Conservation (phyloP, 1,140 invertebrate genomes). For the Galleria mellonella region DNA sequence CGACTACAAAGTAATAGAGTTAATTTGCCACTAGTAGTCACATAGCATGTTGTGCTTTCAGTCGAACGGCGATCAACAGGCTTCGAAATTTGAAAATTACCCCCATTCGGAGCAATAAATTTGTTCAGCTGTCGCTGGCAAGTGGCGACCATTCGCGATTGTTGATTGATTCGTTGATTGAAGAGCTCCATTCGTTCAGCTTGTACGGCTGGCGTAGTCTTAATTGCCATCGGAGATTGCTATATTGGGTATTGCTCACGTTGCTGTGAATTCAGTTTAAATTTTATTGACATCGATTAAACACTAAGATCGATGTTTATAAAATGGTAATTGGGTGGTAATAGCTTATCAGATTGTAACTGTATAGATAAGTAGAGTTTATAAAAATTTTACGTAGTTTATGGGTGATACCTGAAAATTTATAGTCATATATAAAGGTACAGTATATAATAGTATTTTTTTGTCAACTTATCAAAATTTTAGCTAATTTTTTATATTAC, state of each 20-base stretch:
- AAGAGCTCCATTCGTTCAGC: constrained; percentile 66
- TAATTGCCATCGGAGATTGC: constrained; percentile 60
- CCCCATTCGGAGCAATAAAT: constrained; percentile 58
- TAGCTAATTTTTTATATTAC: no score
- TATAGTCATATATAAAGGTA: no score
- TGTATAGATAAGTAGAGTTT: no score
- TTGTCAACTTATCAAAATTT: no score
- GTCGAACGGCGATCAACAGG: constrained; percentile 53
- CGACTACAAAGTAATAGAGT: constrained; percentile 17
- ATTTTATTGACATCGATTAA: background rate
- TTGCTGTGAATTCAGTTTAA: constrained; percentile 8
- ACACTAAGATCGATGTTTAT: no score
- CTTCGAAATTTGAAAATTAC: constrained; percentile 65
- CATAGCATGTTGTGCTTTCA: background rate
- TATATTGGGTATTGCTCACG: constrained; percentile 35
- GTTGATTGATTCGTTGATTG: constrained; percentile 72
- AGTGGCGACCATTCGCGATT: constrained; percentile 62
- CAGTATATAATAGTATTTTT: no score
- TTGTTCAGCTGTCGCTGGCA: constrained; percentile 64
- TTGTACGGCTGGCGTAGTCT: constrained; percentile 48
- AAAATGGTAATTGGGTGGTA: no score
- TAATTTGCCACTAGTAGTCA: constrained; percentile 14
- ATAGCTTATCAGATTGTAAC: no score
- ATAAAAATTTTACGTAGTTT: no score
- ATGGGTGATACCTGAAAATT: no score